phyloP scores from a whole-genome alignment of 2,797 vertebrate species.

The Rhinoraja longicauda region DNA sequence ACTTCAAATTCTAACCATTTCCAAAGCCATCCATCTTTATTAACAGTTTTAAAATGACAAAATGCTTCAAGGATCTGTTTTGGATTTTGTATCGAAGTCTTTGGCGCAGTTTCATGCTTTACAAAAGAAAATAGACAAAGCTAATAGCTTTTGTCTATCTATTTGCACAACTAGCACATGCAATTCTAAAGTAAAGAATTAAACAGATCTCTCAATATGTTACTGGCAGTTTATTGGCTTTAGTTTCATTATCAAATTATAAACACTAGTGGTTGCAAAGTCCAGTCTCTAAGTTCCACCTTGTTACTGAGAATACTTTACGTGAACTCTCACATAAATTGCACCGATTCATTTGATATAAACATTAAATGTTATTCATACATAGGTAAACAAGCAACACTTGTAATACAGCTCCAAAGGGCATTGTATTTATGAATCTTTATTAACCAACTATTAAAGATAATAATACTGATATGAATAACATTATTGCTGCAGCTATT shows the following conservation, averaged over 20 bases:
- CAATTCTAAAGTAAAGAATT: not conserved
- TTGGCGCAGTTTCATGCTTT: not conserved
- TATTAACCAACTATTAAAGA: not conserved
- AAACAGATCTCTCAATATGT: not conserved
- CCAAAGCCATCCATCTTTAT: not conserved
- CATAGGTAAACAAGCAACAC: not conserved
- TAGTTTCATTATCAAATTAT: constrained; percentile 21
- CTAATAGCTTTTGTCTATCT: not conserved
- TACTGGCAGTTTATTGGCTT: constrained; percentile 24
- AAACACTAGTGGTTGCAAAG: constrained; percentile 10
- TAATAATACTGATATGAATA: not conserved
- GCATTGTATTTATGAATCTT: not conserved
- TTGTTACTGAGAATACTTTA: not conserved
- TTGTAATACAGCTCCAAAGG: not conserved
- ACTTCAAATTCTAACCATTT: not conserved
- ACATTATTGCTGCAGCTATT: not conserved
- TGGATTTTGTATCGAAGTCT: not conserved
- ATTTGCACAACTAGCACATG: not conserved
- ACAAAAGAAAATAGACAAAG: not conserved
- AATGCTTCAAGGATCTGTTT: not conserved
- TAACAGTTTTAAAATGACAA: not conserved
- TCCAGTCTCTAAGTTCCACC: constrained; percentile 21
- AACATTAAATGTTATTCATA: not conserved
- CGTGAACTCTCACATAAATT: not conserved
- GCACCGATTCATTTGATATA: not conserved